Evolutionary conservation across 2,113 vertebrate genomes (phyloP).

Genomic region (Vulpes vulpes): DNA sequence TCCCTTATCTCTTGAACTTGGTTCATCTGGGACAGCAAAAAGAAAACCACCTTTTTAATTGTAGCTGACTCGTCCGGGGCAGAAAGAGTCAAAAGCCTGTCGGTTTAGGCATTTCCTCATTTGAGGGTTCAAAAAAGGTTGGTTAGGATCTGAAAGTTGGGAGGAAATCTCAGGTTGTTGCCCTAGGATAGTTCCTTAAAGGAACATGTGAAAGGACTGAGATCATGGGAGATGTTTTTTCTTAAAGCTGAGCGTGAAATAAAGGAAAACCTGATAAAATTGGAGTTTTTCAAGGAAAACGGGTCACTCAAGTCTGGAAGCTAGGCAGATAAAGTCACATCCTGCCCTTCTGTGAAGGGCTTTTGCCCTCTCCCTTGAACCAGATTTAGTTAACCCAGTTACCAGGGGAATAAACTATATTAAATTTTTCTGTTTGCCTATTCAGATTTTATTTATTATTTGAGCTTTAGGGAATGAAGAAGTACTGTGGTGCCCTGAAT

Average conservation of each 20-base stretch:
- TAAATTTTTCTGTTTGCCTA: slow-evolving; percentile 57
- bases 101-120: background rate
- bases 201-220: background rate
- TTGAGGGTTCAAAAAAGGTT: background rate
- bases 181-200: background rate
- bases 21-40: background rate
- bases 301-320: background rate
- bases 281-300: background rate
- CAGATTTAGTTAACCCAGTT: background rate
- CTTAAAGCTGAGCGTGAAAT: background rate
- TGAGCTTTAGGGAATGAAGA: slow-evolving; percentile 54
- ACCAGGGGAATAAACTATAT: slow-evolving; percentile 24
- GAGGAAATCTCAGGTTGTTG: slow-evolving; percentile 7
- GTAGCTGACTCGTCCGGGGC: background rate
- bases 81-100: background rate
- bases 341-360: background rate
- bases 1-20: background rate
- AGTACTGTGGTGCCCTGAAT: slow-evolving; percentile 5
- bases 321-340: background rate
- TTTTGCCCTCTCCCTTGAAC: background rate
- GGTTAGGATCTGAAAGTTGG: background rate
- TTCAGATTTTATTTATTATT: slow-evolving; percentile 62
- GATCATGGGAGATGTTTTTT: background rate
- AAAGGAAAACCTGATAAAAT: background rate
- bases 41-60: background rate